These are phyloP conservation scores for Caenorhabditis panamensis DNA, from an alignment of 2,888 invertebrate genomes.

Conservation along the genomic window DNA sequence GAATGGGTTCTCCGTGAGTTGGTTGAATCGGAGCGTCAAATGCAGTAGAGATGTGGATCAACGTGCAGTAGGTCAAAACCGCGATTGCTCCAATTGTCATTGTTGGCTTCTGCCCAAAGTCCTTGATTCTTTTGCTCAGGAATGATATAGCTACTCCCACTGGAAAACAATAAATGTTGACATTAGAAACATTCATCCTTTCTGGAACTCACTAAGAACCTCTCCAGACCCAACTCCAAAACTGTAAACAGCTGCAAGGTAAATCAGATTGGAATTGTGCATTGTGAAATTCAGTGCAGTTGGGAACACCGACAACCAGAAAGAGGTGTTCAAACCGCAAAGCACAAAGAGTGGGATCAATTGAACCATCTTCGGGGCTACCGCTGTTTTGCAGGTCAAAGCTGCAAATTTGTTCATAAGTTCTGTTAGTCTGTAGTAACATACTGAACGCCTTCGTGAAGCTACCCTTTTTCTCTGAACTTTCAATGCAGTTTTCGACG, in stretches of 20 bases:
- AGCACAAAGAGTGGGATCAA: slow-evolving; percentile 29
- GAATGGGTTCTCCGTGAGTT: slow-evolving; percentile 46
- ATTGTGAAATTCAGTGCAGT: slow-evolving; percentile 66
- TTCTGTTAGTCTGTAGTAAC: not conserved
- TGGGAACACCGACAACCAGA: slow-evolving; percentile 69
- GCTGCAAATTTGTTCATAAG: not conserved
- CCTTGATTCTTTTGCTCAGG: slow-evolving; percentile 59
- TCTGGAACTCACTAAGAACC: slow-evolving; percentile 57
- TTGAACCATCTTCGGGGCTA: slow-evolving; percentile 36
- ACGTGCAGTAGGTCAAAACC: slow-evolving; percentile 7
- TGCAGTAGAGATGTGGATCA: slow-evolving; percentile 61
- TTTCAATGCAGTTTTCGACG: slow-evolving; percentile 64
- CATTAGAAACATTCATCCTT: not conserved
- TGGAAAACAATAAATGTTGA: slow-evolving; percentile 19
- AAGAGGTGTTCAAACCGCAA: slow-evolving; percentile 49
- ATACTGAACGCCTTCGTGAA: slow-evolving; percentile 39
- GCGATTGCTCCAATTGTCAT: slow-evolving; percentile 57
- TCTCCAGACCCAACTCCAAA: slow-evolving; percentile 63
- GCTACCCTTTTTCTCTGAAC: slow-evolving; percentile 29
- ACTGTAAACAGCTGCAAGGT: slow-evolving; percentile 65
- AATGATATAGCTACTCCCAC: slow-evolving; percentile 63
- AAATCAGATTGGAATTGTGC: slow-evolving; percentile 51
- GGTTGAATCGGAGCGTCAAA: slow-evolving; percentile 59
- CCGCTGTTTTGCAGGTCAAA: slow-evolving; percentile 27
- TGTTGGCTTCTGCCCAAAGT: slow-evolving; percentile 66